Percentiles rank a stretch among this genome's conserved stretches.
These are phyloP conservation scores for Laticauda laticaudata DNA, from an alignment of 2,113 vertebrate species.

Conservation along the genomic window DNA sequence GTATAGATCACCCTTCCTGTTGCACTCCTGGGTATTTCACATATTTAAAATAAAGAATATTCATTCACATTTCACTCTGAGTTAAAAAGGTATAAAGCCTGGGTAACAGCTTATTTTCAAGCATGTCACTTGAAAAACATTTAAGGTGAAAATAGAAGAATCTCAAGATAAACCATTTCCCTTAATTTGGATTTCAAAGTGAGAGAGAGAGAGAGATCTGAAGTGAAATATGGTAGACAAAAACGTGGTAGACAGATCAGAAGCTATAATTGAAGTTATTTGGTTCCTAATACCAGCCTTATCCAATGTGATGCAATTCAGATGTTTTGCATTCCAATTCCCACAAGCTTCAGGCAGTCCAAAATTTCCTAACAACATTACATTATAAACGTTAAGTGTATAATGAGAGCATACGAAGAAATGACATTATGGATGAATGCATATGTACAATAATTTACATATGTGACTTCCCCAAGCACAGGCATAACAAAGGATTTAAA, in stretches of 20 bases:
- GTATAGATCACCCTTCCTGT: not conserved
- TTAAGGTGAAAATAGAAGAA: not conserved
- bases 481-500: not conserved
- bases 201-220: not conserved
- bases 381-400: not conserved
- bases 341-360: not conserved
- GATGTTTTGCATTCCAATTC: not conserved
- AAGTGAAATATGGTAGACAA: not conserved
- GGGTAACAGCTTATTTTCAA: not conserved
- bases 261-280: not conserved
- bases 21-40: not conserved
- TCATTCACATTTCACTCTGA: not conserved
- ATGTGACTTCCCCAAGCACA: not conserved
- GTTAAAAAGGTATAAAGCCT: not conserved
- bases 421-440: not conserved
- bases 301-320: not conserved
- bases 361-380: not conserved
- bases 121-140: not conserved
- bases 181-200: not conserved
- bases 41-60: not conserved
- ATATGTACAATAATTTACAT: not conserved
- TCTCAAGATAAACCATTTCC: not conserved
- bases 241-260: not conserved
- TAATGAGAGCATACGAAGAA: not conserved
- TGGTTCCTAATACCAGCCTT: not conserved